Percentiles rank a stretch among this genome's conserved stretches.
These are phyloP conservation scores for Zootermopsis nevadensis DNA, from an alignment of 2,888 invertebrate genomes.

Conservation along the genomic window DNA sequence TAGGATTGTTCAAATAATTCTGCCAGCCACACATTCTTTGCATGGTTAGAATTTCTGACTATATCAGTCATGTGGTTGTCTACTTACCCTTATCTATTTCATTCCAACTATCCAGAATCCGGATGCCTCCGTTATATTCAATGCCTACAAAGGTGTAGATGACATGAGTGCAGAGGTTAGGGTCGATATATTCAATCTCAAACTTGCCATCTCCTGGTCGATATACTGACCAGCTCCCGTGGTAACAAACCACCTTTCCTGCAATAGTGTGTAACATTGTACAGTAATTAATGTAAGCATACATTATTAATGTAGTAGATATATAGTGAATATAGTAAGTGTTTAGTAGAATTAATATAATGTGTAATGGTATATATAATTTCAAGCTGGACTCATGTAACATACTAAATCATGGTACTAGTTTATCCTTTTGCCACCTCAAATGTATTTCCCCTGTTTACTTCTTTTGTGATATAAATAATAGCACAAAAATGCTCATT, in stretches of 20 bases:
- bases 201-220: conserved; percentile 74
- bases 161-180: conserved; percentile 78
- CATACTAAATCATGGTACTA: too few species aligned
- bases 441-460: too few species aligned
- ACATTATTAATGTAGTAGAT: too few species aligned
- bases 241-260: conserved; percentile 75
- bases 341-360: too few species aligned
- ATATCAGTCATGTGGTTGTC: background rate
- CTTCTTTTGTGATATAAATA: too few species aligned
- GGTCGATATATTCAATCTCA: conserved; percentile 73
- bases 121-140: conserved; percentile 62
- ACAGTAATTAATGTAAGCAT: too few species aligned
- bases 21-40: background rate
- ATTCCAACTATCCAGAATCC: conserved; percentile 47
- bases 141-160: conserved; percentile 83
- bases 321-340: too few species aligned
- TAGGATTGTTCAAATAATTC: background rate
- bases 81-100: conserved; percentile 41
- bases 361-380: too few species aligned
- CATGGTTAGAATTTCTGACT: background rate
- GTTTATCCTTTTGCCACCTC: too few species aligned
- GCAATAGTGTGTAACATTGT: background rate
- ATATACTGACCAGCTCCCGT: conserved; percentile 81
- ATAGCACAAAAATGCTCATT: too few species aligned
- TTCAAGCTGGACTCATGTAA: too few species aligned